Base-by-base conservation (phyloP, 2,888 invertebrate genomes). In the Meteorus colon region DNA sequence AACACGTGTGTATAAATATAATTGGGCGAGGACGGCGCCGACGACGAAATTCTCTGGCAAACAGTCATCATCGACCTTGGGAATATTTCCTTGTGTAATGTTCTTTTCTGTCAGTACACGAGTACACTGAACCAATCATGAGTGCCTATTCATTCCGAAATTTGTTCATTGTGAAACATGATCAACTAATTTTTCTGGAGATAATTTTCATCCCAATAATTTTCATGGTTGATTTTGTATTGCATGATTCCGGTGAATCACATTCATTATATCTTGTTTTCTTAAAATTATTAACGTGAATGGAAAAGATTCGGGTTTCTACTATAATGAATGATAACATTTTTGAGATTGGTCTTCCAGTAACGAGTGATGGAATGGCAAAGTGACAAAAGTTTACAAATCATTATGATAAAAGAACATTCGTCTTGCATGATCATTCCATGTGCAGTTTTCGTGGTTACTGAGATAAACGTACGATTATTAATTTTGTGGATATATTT, bases 1-100 rank as follows among this genome's bases (percentile, higher is more conserved):
- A 31, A 62, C 65, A 65, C 34, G n/a, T 34, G 65, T 65, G n/a
- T 65, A 65, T 65, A 41, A 65, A 65, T 65, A 65, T 37, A n/a
- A 37, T 37, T 65, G 24, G 8, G n/a, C 65, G 34, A 41, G 37
- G 65, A 65, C 16, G 48, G 4, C 41, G 34, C 37, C 65, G 65
- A 65, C 16, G 48, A 63, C 65, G 41, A 65, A 24, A 65, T 65
- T 65, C 19, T 62, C 37, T 65, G 65, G 65, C 65, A 34, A 19
- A 19, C 24, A 65, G 4, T 65, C 41, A 31, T 55, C 55, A 63
- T 63, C 34, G 41, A 65, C 65, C 65, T 65, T 65, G 65, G 24
- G 19, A 65, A 65, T 65, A 65, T 37, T 65, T 65, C 65, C 65
- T 65, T 24, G 37, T 31, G 31, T 37, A 6, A 31, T 63, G 16